Percentiles rank a stretch among this genome's conserved stretches.
Evolutionary conservation across 2,797 vertebrate species (phyloP).

Genomic region (Acipenser oxyrinchus): DNA sequence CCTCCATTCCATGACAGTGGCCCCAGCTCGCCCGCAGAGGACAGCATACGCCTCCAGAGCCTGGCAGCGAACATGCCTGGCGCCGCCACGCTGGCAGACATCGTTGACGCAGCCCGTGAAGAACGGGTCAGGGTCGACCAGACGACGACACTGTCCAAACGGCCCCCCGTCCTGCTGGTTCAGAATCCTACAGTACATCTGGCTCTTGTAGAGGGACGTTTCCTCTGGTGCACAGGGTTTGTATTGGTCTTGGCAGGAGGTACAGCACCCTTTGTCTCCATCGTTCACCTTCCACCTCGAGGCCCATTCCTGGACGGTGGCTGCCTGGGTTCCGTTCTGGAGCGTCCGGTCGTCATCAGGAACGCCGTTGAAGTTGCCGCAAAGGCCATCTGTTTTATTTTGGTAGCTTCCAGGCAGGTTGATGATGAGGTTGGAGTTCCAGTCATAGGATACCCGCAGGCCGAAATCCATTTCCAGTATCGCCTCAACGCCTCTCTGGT

Average conservation of each 20-base stretch:
- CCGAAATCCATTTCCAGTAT: conserved; percentile 30
- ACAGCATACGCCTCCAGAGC: conserved; percentile 17
- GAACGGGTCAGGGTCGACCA: conserved; percentile 15
- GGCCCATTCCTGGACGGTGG: conserved; percentile 15
- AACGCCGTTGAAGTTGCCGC: conserved; percentile 32
- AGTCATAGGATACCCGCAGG: conserved; percentile 26
- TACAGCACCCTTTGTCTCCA: conserved; percentile 14
- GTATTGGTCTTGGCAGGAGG: conserved; percentile 13
- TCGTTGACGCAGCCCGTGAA: conserved; percentile 17
- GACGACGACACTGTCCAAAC: conserved; percentile 4
- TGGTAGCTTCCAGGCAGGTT: conserved; percentile 19
- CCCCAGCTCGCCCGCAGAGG: conserved; percentile 18
- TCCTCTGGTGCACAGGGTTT: neutral
- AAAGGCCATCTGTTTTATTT: conserved; percentile 31
- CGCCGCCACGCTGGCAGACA: neutral
- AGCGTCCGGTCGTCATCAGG: conserved; percentile 22
- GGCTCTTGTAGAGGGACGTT: neutral
- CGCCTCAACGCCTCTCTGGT: conserved; percentile 8
- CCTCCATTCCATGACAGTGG: neutral
- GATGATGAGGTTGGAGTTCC: conserved; percentile 21
- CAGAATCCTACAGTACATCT: conserved; percentile 15
- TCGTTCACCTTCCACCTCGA: conserved; percentile 25
- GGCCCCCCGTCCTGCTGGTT: conserved; percentile 1
- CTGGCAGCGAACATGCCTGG: neutral
- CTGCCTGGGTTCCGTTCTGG: neutral